These are phyloP conservation scores for Macaria liturata DNA, from an alignment of 2,888 invertebrate genomes.

Conservation along the genomic window DNA sequence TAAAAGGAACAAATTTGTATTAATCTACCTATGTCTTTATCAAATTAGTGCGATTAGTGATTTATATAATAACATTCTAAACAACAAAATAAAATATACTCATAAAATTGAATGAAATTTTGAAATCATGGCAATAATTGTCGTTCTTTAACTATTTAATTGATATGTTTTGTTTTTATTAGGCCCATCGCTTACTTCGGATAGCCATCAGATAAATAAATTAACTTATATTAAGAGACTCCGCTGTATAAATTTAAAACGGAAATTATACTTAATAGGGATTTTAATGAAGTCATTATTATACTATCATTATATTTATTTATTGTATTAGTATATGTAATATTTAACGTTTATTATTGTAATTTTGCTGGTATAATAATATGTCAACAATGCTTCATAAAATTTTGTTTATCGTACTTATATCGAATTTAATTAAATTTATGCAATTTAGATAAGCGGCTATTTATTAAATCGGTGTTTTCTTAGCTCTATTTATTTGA, in stretches of 20 bases:
- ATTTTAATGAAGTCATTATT: slow-evolving; percentile 12
- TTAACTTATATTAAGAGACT: slow-evolving; percentile 12
- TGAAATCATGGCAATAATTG: not conserved
- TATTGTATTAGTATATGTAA: no score
- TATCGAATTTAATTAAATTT: slow-evolving; percentile 1
- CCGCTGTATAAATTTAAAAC: slow-evolving; percentile 2
- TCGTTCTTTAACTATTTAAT: slow-evolving; percentile 9
- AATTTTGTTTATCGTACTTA: slow-evolving; percentile 3
- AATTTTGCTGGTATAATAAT: slow-evolving; percentile 5
- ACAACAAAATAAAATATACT: no score
- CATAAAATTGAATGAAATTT: not conserved
- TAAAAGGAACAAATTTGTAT: no score
- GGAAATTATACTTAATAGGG: slow-evolving; percentile 16
- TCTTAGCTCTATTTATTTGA: no score
- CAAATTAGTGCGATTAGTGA: no score
- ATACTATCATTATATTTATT: slow-evolving; percentile 2
- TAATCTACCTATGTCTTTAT: no score
- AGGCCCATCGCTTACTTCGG: slow-evolving; percentile 7
- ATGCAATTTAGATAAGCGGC: slow-evolving; percentile 4
- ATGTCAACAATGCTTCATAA: slow-evolving; percentile 3
- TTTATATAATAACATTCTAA: no score
- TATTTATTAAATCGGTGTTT: no score
- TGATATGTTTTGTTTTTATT: slow-evolving; percentile 9
- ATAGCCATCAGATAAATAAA: slow-evolving; percentile 16
- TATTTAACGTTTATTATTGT: no score